Evolutionary conservation across 2,113 vertebrate genomes (phyloP).

Genomic region (Otus sunia): DNA sequence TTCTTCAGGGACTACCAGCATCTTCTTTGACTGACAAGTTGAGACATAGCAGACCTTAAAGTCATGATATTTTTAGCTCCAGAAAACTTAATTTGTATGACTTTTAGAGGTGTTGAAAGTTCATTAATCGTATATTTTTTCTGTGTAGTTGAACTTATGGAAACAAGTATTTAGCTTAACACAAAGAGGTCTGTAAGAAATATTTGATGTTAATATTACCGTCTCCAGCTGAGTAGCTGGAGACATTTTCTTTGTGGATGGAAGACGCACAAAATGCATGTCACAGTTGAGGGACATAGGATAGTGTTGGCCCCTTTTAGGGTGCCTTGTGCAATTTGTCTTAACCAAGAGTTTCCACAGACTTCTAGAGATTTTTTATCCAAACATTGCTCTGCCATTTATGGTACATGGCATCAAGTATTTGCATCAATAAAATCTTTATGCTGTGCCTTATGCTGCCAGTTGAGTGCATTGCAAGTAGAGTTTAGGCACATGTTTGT

Average conservation of each 20-base stretch:
- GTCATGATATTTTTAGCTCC: neutral
- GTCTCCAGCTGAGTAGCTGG: neutral
- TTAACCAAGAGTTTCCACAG: neutral
- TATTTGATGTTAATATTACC: neutral
- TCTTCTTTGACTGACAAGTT: neutral
- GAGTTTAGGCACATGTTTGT: neutral
- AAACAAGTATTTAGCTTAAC: neutral
- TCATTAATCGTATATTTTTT: neutral
- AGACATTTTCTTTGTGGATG: neutral
- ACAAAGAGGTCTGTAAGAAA: neutral
- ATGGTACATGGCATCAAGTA: fast-evolving
- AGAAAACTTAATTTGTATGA: neutral
- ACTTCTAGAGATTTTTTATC: neutral
- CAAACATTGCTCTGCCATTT: neutral
- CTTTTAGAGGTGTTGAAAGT: neutral
- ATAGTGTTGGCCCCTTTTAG: neutral
- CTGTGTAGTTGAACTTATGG: fast-evolving
- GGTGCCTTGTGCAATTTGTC: neutral
- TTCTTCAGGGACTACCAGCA: neutral
- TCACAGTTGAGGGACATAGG: neutral
- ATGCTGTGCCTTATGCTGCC: fast-evolving
- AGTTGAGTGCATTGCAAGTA: neutral
- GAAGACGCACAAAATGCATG: neutral
- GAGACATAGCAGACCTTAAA: neutral
- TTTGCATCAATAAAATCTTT: neutral